phyloP scores from a whole-genome alignment of 2,113 vertebrate species.

The Lampris incognitus region DNA sequence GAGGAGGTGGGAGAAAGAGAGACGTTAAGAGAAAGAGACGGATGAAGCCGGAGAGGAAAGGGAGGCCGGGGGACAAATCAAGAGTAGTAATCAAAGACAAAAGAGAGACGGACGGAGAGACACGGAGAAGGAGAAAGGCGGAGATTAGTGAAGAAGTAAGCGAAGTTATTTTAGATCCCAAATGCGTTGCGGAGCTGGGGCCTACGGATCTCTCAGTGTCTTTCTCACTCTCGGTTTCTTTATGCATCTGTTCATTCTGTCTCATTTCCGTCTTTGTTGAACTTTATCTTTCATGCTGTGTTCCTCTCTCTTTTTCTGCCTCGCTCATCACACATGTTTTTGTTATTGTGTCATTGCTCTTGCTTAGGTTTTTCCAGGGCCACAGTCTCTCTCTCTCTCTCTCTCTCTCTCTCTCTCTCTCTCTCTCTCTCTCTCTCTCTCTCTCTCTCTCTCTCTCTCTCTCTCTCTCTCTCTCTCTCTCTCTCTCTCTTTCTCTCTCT shows the following conservation, averaged over 20 bases:
- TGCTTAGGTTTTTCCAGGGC: no score
- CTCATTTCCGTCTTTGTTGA: conserved; percentile 28
- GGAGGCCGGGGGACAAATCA: no score
- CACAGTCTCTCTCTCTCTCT: background rate
- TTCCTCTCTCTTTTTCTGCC: background rate
- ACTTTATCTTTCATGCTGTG: conserved; percentile 31
- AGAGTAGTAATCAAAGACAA: no score
- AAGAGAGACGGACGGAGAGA: conserved; percentile 1
- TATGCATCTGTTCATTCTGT: conserved; percentile 39
- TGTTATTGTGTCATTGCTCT: conserved; percentile 5
- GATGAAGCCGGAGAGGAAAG: background rate
- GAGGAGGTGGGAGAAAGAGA: background rate
- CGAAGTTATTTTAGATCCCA: conserved; percentile 50
- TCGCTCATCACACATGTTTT: conserved; percentile 17
- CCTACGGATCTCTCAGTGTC: conserved; percentile 39
- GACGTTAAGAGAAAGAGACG: background rate
- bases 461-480: background rate
- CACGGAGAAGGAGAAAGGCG: conserved; percentile 20
- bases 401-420: background rate
- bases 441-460: conserved; percentile 4
- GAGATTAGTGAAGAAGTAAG: conserved; percentile 41
- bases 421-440: background rate
- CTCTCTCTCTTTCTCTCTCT: background rate
- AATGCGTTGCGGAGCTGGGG: conserved; percentile 39
- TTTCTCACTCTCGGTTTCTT: conserved; percentile 24